Evolutionary conservation across 1,140 invertebrate species (phyloP), one percentile per base, ranked within the genome.

Genomic region (Plutomurus gul): DNA sequence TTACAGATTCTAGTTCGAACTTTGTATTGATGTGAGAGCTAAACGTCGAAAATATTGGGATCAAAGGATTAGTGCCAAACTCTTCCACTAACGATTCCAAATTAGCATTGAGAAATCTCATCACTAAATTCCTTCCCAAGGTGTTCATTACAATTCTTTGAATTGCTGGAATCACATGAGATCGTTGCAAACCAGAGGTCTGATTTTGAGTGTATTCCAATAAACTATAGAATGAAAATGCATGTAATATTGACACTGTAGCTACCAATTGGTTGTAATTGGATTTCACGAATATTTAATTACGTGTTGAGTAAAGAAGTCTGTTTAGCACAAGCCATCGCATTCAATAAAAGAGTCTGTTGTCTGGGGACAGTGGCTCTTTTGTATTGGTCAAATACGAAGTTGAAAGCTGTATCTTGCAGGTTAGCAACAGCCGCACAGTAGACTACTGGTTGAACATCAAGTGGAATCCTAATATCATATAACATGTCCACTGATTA

Each of bases 351-450:
- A 3, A 30, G 30, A 22, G 77, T 72, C 40, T 74, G 22, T 25
- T 39, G 46, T 11, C 33, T 16, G 13, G 75, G 25, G 27, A 47
- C 39, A 36, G 39, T 37, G 16, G 39, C 16, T 65, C 27, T 20
- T 13, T 73, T 72, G 65, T 77, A 80, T 27, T 70, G 75, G 5
- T 76, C 18, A 13, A 70, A 30, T n/a, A 51, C 43, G 16, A 80
- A 77, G 20, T 51, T 46, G 65, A 75, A 77, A 0, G 65, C 70
- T 16, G 22, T 18, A 16, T 27, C 47, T 18, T 33, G 88, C 33
- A 95, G 95, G 80, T 92, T 86, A 75, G 88, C 89, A 0, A 97
- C 87, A 0, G 91, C 93, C 36, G 90, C 91, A 87, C 95, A 97
- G 85, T 94, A 96, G n/a, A 94, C 91, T 13, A 76, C 30, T 3